A percentile compares a stretch with the other conserved stretches of the same genome.
phyloP scores from a whole-genome alignment of 2,888 invertebrate species.

The Aleiodes alternator region DNA sequence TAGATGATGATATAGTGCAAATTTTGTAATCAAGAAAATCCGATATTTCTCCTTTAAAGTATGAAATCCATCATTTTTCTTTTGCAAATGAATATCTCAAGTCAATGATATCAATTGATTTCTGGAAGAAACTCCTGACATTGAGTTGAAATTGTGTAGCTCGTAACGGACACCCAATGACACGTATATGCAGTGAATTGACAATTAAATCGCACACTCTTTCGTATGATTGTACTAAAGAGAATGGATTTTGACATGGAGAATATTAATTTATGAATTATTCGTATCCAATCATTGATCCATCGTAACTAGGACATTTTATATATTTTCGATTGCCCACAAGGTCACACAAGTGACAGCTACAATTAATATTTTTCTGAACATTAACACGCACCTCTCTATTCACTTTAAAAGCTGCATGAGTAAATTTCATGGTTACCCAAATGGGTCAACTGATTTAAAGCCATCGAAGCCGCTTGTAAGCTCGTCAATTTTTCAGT shows the following conservation, averaged over 20 bases:
- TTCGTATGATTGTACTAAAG: background rate
- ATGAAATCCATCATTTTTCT: no score
- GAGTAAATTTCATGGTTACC: slow-evolving; percentile 31
- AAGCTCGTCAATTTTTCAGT: background rate
- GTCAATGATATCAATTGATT: background rate
- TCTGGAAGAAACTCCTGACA: no score
- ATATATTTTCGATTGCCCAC: slow-evolving; percentile 40
- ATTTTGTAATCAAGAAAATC: no score
- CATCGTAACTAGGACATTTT: background rate
- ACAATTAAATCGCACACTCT: background rate
- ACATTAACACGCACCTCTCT: slow-evolving; percentile 24
- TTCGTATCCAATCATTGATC: slow-evolving; percentile 7
- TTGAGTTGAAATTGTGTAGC: background rate
- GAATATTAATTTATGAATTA: slow-evolving; percentile 1
- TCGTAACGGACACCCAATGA: background rate
- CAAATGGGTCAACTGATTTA: slow-evolving; percentile 44
- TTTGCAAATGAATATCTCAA: no score
- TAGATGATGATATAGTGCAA: background rate
- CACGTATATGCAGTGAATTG: background rate
- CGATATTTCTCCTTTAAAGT: no score
- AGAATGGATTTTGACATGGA: background rate
- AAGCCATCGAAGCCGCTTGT: slow-evolving; percentile 11
- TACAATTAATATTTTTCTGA: slow-evolving; percentile 40
- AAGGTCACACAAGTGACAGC: slow-evolving; percentile 37
- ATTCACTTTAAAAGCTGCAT: slow-evolving; percentile 10